A percentile compares a stretch with the other conserved stretches of the same genome.
Evolutionary conservation across 2,888 invertebrate genomes (phyloP).

Genomic region (Apantesis nais): DNA sequence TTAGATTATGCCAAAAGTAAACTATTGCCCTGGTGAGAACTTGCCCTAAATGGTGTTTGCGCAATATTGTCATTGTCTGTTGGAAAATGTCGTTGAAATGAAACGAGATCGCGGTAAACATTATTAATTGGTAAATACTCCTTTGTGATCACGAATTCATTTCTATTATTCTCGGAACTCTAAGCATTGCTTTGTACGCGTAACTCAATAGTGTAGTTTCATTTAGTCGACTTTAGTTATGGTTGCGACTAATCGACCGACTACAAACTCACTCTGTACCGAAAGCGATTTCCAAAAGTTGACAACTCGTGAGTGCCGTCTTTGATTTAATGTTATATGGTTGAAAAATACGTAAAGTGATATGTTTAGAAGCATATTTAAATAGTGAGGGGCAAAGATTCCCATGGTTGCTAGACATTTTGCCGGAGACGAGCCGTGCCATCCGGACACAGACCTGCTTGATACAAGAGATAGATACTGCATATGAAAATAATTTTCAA

Average conservation of each 20-base stretch:
- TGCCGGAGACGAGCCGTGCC: background rate
- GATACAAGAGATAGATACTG: background rate
- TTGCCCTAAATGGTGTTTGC: conserved; percentile 16
- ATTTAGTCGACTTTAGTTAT: conserved; percentile 15
- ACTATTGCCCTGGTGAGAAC: conserved; percentile 5
- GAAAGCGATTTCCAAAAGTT: background rate
- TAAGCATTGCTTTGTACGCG: conserved; percentile 25
- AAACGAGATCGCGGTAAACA: conserved; percentile 25
- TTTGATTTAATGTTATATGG: background rate
- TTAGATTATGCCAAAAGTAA: background rate
- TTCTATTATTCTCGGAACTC: conserved; percentile 34
- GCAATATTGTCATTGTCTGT: conserved; percentile 21
- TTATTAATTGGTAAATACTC: conserved; percentile 30
- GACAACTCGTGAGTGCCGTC: background rate
- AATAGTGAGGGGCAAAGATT: background rate
- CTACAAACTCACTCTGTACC: background rate
- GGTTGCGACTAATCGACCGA: background rate
- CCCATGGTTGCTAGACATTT: background rate
- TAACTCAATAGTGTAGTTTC: conserved; percentile 9
- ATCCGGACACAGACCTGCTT: background rate
- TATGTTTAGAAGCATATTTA: background rate
- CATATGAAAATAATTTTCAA: background rate
- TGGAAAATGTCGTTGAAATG: conserved; percentile 22
- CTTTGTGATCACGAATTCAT: conserved; percentile 33
- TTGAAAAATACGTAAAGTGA: background rate